Evolutionary conservation across 2,888 invertebrate genomes (phyloP).

Genomic region (Limnephilus rhombicus): DNA sequence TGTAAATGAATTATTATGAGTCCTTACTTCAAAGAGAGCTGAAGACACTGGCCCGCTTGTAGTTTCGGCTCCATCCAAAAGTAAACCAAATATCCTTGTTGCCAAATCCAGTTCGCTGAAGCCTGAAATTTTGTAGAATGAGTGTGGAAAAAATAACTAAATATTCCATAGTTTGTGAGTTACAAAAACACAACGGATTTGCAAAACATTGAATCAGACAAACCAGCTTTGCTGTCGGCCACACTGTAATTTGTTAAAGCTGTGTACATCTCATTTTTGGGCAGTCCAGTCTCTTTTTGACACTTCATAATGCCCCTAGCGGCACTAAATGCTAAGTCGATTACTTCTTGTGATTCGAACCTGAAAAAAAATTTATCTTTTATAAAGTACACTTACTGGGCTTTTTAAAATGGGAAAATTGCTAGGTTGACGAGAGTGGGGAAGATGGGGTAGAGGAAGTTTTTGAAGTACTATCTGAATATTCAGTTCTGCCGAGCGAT

Average conservation of each 20-base stretch:
- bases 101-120: constrained; percentile 32
- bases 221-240: constrained; percentile 23
- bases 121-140: background rate
- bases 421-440: no score
- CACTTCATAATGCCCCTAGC: constrained; percentile 32
- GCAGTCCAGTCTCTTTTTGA: constrained; percentile 37
- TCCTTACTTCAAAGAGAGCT: constrained; percentile 23
- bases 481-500: no score
- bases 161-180: background rate
- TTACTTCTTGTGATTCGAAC: constrained; percentile 34
- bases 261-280: constrained; percentile 43
- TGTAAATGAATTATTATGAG: no score
- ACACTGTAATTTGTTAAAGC: constrained; percentile 29
- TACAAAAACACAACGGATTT: background rate
- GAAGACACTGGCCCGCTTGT: constrained; percentile 22
- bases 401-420: background rate
- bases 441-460: no score
- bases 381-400: background rate
- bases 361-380: constrained; percentile 1
- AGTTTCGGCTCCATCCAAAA: constrained; percentile 48
- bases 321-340: background rate
- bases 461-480: no score
- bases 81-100: constrained; percentile 37
- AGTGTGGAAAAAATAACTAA: background rate
- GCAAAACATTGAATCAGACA: background rate